Conservation (phyloP, 2,888 invertebrate genomes). For the Harpagoxenus sublaevis region DNA sequence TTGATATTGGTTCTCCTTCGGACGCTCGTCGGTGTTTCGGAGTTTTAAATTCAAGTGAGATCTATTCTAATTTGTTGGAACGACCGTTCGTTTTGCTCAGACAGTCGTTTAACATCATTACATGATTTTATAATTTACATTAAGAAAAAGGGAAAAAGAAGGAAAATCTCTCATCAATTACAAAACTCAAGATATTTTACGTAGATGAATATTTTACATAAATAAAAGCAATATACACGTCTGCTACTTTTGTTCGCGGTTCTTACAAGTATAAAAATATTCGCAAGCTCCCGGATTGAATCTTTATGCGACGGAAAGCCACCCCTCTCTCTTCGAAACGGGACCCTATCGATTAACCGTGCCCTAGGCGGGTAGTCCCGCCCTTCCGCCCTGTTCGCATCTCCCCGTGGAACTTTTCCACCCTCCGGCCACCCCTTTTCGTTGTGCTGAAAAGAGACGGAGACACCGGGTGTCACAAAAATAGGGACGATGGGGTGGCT, state of each 20-base stretch:
- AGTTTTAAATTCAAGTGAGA: not conserved
- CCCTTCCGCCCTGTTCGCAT: constrained; percentile 57
- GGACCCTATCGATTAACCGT: constrained; percentile 75
- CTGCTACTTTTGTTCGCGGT: not conserved
- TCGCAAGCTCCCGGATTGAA: not conserved
- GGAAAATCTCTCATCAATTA: not conserved
- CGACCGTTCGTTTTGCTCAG: not conserved
- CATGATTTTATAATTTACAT: not conserved
- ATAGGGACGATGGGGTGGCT: constrained; percentile 60
- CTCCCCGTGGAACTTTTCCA: constrained; percentile 22
- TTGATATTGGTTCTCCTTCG: not conserved
- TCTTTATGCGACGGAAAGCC: constrained; percentile 1
- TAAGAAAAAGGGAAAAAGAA: not conserved
- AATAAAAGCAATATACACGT: not conserved
- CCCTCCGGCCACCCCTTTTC: constrained; percentile 16
- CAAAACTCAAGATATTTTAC: not conserved
- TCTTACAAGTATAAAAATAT: not conserved
- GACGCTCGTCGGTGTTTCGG: not conserved
- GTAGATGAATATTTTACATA: not conserved
- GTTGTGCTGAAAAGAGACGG: constrained; percentile 28
- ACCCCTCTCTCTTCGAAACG: constrained; percentile 45
- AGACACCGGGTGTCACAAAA: constrained; percentile 39
- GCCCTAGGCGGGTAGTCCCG: constrained; percentile 63
- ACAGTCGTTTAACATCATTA: not conserved
- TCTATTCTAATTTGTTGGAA: not conserved